phyloP scores from a whole-genome alignment of 2,888 invertebrate genomes.

The Sphaeridia pumilis region DNA sequence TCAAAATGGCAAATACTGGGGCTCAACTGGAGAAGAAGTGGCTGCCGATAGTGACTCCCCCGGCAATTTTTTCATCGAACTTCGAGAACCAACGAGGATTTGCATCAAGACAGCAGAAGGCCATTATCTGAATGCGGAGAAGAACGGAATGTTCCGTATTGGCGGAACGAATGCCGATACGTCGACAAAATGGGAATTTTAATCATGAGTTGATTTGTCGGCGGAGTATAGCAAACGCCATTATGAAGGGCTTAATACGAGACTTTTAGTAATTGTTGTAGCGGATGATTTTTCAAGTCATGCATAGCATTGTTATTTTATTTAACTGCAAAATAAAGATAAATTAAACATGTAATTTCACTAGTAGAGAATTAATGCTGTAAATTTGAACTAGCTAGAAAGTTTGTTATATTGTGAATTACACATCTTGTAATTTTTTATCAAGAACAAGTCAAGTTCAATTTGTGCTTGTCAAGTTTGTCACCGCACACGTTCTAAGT shows the following conservation, averaged over 20 bases:
- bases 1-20: constrained; percentile 88
- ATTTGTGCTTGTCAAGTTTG: too few species aligned
- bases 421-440: too few species aligned
- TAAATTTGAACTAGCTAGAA: too few species aligned
- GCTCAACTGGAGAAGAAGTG: constrained; percentile 74
- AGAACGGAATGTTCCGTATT: constrained; percentile 80
- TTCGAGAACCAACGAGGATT: constrained; percentile 83
- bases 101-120: constrained; percentile 68
- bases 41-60: constrained; percentile 72
- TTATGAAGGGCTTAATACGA: background rate
- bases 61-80: constrained; percentile 71
- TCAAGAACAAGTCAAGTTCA: too few species aligned
- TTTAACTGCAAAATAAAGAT: too few species aligned
- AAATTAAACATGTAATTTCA: too few species aligned
- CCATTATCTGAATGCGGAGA: constrained; percentile 73
- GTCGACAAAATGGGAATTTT: constrained; percentile 92
- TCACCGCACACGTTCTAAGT: too few species aligned
- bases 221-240: background rate
- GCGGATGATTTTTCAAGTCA: too few species aligned
- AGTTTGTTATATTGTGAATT: too few species aligned
- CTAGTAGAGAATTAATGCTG: too few species aligned
- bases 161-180: constrained; percentile 62
- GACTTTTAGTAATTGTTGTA: background rate
- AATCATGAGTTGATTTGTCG: constrained; percentile 38
- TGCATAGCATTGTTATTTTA: too few species aligned